These are phyloP conservation scores for Melanerpes aurifrons DNA, from an alignment of 2,113 vertebrate genomes.

Conservation along the genomic window DNA sequence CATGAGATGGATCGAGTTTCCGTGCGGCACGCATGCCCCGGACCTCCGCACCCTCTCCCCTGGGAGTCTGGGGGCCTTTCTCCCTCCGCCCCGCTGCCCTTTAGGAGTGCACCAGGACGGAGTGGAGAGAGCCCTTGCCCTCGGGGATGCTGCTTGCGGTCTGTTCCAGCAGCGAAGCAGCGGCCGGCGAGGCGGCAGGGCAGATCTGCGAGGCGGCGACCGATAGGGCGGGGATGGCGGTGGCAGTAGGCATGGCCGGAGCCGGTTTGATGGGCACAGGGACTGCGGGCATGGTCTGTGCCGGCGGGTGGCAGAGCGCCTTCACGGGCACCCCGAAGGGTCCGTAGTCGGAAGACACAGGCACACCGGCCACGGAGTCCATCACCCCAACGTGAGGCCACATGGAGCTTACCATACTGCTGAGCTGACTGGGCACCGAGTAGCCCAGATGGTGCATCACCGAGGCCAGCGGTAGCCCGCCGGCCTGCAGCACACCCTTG, in stretches of 20 bases:
- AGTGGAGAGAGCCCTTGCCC: constrained; percentile 85
- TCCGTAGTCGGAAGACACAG: constrained; percentile 86
- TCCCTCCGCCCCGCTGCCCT: not conserved
- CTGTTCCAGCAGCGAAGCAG: constrained; percentile 82
- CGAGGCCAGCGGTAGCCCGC: constrained; percentile 90
- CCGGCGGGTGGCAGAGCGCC: constrained; percentile 86
- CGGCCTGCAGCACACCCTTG: constrained; percentile 89
- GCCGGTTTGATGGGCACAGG: constrained; percentile 96
- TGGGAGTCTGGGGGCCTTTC: not conserved
- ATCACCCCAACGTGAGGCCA: constrained; percentile 95
- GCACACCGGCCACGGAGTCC: constrained; percentile 85
- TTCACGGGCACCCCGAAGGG: constrained; percentile 91
- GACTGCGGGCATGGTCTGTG: constrained; percentile 88
- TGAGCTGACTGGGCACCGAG: constrained; percentile 88
- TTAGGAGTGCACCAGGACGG: constrained; percentile 85
- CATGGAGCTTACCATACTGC: constrained; percentile 90
- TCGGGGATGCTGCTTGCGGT: constrained; percentile 72
- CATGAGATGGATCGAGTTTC: not conserved
- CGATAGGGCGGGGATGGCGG: constrained; percentile 81
- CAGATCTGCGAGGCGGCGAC: constrained; percentile 79
- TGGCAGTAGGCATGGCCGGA: constrained; percentile 81
- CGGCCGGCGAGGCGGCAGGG: constrained; percentile 55
- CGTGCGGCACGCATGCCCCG: not conserved
- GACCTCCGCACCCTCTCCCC: not conserved
- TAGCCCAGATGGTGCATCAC: constrained; percentile 97